Base-by-base conservation (phyloP, 2,888 invertebrate genomes). In the Stegophylla sp. region DNA sequence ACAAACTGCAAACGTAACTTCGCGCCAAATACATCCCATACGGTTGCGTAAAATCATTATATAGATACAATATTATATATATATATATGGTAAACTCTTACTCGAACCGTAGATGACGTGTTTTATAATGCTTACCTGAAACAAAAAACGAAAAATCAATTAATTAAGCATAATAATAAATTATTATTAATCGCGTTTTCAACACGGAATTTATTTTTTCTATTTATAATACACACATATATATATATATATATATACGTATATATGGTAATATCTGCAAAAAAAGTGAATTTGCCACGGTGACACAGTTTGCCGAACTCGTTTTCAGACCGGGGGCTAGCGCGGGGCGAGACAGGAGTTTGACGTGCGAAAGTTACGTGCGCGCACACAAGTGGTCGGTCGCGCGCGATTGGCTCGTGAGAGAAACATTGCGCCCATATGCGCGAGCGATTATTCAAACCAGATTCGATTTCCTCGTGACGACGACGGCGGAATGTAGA, bases 231-330 rank as follows among this genome's bases (percentile, higher is more conserved):
- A 53, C 20, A 13, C 9, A 12, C 0, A 17, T n/a, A 26, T 34
- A 15, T 48, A 1, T 23, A 12, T 34, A 34, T 7, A 34, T 7
- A 34, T 34, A 34, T 5, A 34, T 34, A 34, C 7, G 34, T 28
- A 20, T 34, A 34, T 12, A 45, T 34, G 53, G 23, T 10, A 51
- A 26, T n/a, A 3, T 0, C 26, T 45, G 23, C n/a, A 4, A 0
- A 3, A 51, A 73, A 48, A 45, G 45, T 23, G 26, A 73, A 73
- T 61, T 20, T 0, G 3, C 59, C 45, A 15, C 28, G 28, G 61
- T 61, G 73, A 61, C 73, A 73, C 28, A 73, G 73, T 61, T 73
- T 20, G 45, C 23, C 15, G 61, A 61, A 73, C 73, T 73, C 48
- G 63, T 64, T 74, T 75, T 15, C 51, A 23, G 51, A 75, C 34